A percentile compares a stretch with the other conserved stretches of the same genome.
Evolutionary conservation across 2,113 vertebrate genomes (phyloP).

Genomic region (Perccottus glenii): DNA sequence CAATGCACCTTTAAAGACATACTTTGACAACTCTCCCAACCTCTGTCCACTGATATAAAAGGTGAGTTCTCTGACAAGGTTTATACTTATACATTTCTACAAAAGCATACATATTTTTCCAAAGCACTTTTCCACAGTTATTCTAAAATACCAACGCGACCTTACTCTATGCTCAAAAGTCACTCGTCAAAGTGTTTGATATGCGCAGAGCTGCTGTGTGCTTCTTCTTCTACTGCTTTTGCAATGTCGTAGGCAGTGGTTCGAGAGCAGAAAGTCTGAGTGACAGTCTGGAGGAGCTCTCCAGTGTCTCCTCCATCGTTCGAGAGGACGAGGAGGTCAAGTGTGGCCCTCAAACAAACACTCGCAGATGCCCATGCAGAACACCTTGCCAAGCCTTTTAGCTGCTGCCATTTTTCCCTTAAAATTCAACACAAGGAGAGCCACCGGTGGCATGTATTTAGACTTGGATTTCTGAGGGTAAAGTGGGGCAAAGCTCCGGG

Average conservation of each 20-base stretch:
- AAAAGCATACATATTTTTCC: no score
- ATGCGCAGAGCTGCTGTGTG: neutral
- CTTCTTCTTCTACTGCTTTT: neutral
- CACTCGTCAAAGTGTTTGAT: no score
- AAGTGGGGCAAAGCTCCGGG: slow-evolving; percentile 10
- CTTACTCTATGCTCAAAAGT: no score
- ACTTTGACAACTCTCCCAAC: no score
- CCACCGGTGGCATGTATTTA: slow-evolving; percentile 36
- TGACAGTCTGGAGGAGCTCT: slow-evolving; percentile 78
- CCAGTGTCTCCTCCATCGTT: slow-evolving; percentile 71
- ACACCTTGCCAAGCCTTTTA: slow-evolving; percentile 73
- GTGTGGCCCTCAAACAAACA: slow-evolving; percentile 76
- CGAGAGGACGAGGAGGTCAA: slow-evolving; percentile 78
- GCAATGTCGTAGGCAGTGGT: slow-evolving; percentile 12
- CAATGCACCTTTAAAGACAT: no score
- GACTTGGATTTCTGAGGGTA: slow-evolving; percentile 39
- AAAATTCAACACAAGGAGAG: slow-evolving; percentile 67
- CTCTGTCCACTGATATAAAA: no score
- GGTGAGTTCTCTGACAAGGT: no score
- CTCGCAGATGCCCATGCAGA: slow-evolving; percentile 78
- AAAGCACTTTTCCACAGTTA: no score
- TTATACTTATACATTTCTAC: no score
- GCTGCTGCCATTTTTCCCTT: slow-evolving; percentile 57
- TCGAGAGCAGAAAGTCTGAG: slow-evolving; percentile 53
- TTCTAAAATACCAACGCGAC: no score